phyloP scores from a whole-genome alignment of 2,797 vertebrate species.

The Choloepus didactylus region DNA sequence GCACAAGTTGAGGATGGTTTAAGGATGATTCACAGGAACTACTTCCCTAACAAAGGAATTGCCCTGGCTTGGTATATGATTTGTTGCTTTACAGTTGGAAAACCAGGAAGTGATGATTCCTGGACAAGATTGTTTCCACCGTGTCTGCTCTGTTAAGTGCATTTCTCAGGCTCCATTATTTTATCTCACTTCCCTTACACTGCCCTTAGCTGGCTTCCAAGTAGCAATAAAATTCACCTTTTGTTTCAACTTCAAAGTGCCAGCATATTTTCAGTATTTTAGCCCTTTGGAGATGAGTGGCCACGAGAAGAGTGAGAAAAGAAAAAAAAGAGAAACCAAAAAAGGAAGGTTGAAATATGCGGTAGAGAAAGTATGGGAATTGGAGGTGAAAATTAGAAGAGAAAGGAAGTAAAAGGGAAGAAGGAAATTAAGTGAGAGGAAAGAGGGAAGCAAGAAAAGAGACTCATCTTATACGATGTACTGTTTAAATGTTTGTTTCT shows the following conservation, averaged over 20 bases:
- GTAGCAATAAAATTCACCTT: slow-evolving; percentile 65
- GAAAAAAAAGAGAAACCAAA: background rate
- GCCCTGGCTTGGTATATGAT: slow-evolving; percentile 50
- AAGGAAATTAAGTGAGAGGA: slow-evolving; percentile 33
- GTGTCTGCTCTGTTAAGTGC: slow-evolving; percentile 66
- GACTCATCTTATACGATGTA: background rate
- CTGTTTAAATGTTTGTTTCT: slow-evolving; percentile 68
- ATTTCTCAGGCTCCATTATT: slow-evolving; percentile 70
- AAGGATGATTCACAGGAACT: slow-evolving; percentile 7
- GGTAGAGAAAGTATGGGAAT: background rate
- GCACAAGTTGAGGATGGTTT: background rate
- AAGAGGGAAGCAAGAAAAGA: slow-evolving; percentile 47
- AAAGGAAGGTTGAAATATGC: slow-evolving; percentile 53
- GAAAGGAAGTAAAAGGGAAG: background rate
- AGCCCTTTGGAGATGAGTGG: slow-evolving; percentile 36
- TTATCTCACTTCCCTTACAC: slow-evolving; percentile 80
- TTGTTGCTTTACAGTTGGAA: slow-evolving; percentile 64
- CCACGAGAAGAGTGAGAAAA: slow-evolving; percentile 27
- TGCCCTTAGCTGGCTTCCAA: slow-evolving; percentile 79
- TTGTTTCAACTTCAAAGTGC: slow-evolving; percentile 83
- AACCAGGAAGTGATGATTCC: slow-evolving; percentile 69
- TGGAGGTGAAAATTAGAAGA: background rate
- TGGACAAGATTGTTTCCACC: slow-evolving; percentile 71
- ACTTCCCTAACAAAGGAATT: slow-evolving; percentile 52
- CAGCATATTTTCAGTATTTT: slow-evolving; percentile 76